A percentile compares a stretch with the other conserved stretches of the same genome.
phyloP scores from a whole-genome alignment of 1,140 invertebrate genomes.

The Camponotus floridanus region DNA sequence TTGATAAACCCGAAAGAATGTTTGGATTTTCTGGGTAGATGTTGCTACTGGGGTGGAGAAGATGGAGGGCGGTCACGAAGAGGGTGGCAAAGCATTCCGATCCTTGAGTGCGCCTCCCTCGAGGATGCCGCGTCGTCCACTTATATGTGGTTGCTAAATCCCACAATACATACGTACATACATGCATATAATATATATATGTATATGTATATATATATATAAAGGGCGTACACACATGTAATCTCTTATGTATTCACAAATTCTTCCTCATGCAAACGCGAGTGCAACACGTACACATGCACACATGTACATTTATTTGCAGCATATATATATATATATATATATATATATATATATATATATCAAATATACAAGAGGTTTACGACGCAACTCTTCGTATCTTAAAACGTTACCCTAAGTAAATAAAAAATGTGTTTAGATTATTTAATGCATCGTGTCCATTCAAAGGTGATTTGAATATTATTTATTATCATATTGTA shows the following conservation, averaged over 20 bases:
- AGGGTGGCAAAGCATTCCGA: constrained; percentile 72
- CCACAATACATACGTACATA: constrained; percentile 43
- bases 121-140: constrained; percentile 64
- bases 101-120: constrained; percentile 68
- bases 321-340: constrained; percentile 37
- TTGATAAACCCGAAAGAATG: constrained; percentile 77
- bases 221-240: background rate
- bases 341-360: no score
- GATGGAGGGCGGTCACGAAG: constrained; percentile 41
- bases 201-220: constrained; percentile 37
- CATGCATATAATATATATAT: background rate
- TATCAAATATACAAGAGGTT: constrained; percentile 45
- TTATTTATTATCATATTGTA: background rate
- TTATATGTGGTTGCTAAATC: constrained; percentile 53
- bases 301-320: constrained; percentile 45
- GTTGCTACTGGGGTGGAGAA: constrained; percentile 38
- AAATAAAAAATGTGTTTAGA: constrained; percentile 23
- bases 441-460: background rate
- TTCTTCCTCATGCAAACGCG: constrained; percentile 41
- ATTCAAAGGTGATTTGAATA: background rate
- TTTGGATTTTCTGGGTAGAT: constrained; percentile 72
- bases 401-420: constrained; percentile 12
- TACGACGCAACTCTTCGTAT: constrained; percentile 10
- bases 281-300: constrained; percentile 35
- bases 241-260: constrained; percentile 2